phyloP scores from a whole-genome alignment of 1,140 invertebrate genomes.

The Meloidogyne exigua region DNA sequence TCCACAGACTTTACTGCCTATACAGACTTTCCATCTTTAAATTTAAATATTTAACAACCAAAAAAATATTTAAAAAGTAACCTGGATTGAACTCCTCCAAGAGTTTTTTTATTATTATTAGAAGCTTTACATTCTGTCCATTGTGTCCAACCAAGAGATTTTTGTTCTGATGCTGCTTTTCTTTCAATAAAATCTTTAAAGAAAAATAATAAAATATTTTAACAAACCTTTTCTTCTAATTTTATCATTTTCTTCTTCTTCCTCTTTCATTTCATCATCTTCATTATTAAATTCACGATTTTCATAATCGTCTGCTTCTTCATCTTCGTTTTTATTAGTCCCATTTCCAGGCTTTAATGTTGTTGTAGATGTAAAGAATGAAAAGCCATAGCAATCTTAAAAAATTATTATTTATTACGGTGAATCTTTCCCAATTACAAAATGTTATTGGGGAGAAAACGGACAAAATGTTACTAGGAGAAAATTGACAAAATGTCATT shows the following conservation, averaged over 20 bases:
- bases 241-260: not conserved
- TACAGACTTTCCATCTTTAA: conserved; percentile 38
- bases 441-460: not conserved
- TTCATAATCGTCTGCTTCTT: not conserved
- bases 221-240: not conserved
- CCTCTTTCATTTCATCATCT: not conserved
- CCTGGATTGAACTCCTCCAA: not conserved
- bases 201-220: not conserved
- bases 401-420: too few relatives aligned
- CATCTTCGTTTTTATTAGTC: not conserved
- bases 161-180: not conserved
- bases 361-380: not conserved
- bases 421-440: not conserved
- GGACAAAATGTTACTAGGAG: not conserved
- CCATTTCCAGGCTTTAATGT: not conserved
- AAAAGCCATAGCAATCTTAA: not conserved
- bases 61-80: not conserved
- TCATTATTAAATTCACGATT: not conserved
- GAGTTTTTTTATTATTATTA: not conserved
- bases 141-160: conserved; percentile 29
- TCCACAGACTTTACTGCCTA: conserved; percentile 33
- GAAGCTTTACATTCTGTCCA: conserved; percentile 16
- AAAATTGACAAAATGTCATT: too few relatives aligned
- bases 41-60: not conserved
- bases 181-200: not conserved